Percentiles rank a stretch among this genome's conserved stretches.
These are phyloP conservation scores for Seira musarum DNA, from an alignment of 2,888 invertebrate genomes.

Conservation along the genomic window DNA sequence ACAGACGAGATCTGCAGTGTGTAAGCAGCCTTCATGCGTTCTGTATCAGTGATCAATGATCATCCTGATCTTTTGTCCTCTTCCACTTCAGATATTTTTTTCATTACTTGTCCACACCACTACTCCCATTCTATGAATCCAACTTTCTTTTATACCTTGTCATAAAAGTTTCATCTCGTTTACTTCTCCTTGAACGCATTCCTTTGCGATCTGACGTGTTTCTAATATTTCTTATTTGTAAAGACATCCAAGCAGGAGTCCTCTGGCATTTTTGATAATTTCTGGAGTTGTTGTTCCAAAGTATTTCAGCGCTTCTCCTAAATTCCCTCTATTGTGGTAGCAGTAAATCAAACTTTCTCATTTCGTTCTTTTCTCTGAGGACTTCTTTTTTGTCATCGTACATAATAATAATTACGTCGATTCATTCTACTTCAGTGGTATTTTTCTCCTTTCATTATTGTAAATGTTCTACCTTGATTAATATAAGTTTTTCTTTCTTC, in stretches of 20 bases:
- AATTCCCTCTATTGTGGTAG: not conserved
- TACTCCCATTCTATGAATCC: not conserved
- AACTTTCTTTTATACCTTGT: constrained; percentile 18
- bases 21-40: not conserved
- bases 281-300: not conserved
- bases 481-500: constrained; percentile 1
- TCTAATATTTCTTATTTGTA: not conserved
- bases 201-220: constrained; percentile 10
- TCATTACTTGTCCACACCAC: constrained; percentile 11
- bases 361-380: not conserved
- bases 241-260: not conserved
- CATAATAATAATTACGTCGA: constrained; percentile 4
- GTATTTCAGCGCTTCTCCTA: not conserved
- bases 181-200: constrained; percentile 10
- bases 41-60: constrained; percentile 12
- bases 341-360: constrained; percentile 19
- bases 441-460: not conserved
- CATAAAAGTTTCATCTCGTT: constrained; percentile 29
- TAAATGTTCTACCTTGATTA: constrained; percentile 11
- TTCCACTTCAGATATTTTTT: constrained; percentile 20
- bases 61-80: constrained; percentile 1
- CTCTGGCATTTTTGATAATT: not conserved
- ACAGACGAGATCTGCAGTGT: not conserved
- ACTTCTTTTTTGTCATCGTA: not conserved
- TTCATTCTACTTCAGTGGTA: not conserved